Conservation (phyloP, 2,797 vertebrate species). For the Smutsia gigantea region DNA sequence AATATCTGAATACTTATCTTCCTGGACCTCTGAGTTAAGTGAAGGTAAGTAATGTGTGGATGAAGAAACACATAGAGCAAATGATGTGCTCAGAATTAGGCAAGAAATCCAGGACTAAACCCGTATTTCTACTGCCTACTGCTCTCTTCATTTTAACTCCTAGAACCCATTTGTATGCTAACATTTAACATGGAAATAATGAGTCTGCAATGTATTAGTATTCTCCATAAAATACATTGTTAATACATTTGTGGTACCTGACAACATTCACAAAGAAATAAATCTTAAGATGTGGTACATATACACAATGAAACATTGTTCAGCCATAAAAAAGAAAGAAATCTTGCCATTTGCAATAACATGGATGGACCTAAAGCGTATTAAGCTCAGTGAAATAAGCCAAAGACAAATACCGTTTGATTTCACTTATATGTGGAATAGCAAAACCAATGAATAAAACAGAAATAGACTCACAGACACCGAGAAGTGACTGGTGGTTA, state of each 20-base stretch:
- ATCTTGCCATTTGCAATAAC: too few relatives aligned
- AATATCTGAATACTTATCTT: neutral
- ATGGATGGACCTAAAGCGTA: too few relatives aligned
- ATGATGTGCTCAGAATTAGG: neutral
- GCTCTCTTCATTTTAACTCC: neutral
- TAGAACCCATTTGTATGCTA: neutral
- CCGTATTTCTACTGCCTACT: neutral
- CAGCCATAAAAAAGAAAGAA: too few relatives aligned
- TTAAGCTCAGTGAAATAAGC: too few relatives aligned
- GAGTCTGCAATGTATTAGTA: neutral
- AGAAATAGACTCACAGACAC: too few relatives aligned
- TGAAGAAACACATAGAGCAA: neutral
- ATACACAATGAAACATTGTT: too few relatives aligned
- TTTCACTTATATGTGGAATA: too few relatives aligned
- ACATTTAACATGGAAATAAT: neutral
- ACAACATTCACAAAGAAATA: neutral
- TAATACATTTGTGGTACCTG: neutral
- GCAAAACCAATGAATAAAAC: too few relatives aligned
- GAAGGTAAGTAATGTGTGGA: neutral
- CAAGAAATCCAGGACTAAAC: neutral
- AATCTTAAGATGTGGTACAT: neutral
- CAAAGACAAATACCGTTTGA: too few relatives aligned
- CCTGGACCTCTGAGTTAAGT: neutral
- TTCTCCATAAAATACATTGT: neutral
- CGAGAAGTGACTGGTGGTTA: too few relatives aligned